Evolutionary conservation across 2,888 invertebrate genomes (phyloP), one percentile per base, ranked within the genome.

Genomic region (Ormyrus thymus): DNA sequence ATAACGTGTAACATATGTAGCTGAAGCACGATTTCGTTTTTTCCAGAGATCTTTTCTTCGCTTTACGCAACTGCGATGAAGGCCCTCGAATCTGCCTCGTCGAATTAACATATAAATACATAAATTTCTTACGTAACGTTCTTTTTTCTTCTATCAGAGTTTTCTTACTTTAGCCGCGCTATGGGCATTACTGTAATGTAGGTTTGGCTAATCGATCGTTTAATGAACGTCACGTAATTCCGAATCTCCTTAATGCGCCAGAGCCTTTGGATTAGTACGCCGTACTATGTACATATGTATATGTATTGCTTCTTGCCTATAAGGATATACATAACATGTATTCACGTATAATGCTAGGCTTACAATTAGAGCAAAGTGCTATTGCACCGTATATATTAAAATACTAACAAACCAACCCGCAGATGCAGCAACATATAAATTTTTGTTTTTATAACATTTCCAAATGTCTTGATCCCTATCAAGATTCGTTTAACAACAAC

Each of bases 61-160:
- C 68, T 78, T 82, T 74, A 73, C 71, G 79, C 79, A 77, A 77
- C 76, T 80, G 48, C 78, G 73, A 71, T 75, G 80, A 78, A 76
- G 76, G 65, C 65, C 75, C 75, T 58, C 61, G 71, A 76, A 45
- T 66, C 71, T 9, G 58, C 71, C 68, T 76, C 64, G 70, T 43
- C 58, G 45, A 74, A 51, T 11, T 45, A 74, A 64, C 65, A 62
- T 29, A 76, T 62, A 51, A 53, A 69, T 13, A 50, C 29, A 76
- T 29, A 66, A 45, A 72, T 72, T 62, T 79, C 56, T 75, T 79
- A 51, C 66, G 71, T 75, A 79, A 75, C 48, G 56, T 53, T 59
- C 64, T 58, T 73, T 78, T 46, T 64, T 65, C 46, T 74, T 68
- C 69, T 45, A 11, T 58, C 7, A 10, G 64, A 78, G 46, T 64